Evolutionary conservation across 92 coral and sea anemone genomes (phyloP).

Genomic region (Blastomussa wellsi): DNA sequence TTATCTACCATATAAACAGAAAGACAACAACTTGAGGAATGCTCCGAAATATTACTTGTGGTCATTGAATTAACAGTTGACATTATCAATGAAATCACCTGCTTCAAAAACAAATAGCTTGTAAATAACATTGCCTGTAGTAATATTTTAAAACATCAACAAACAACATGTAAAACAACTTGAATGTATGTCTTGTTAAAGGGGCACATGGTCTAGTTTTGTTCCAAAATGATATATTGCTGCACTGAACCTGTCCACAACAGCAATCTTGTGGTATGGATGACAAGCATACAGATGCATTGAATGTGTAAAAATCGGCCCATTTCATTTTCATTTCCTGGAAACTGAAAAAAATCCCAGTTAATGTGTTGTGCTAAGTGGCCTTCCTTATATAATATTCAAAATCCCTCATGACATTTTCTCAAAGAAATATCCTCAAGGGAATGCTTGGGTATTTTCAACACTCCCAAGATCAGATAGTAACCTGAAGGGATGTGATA

Average conservation of each 20-base stretch:
- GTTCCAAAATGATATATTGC: conserved; percentile 25
- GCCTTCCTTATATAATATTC: conserved; percentile 18
- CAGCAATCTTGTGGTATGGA: conserved; percentile 11
- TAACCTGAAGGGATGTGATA: conserved; percentile 17
- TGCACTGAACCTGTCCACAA: conserved; percentile 23
- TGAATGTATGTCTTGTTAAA: conserved; percentile 26
- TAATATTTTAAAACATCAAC: conserved; percentile 21
- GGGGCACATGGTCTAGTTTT: conserved; percentile 13
- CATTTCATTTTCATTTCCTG: conserved; percentile 25
- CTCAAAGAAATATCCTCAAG: not conserved
- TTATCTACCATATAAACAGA: conserved; percentile 12
- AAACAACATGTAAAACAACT: conserved; percentile 19
- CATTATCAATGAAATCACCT: too few relatives aligned
- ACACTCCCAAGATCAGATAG: conserved; percentile 17
- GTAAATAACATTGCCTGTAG: conserved; percentile 20
- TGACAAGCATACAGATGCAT: conserved; percentile 23
- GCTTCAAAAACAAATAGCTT: conserved; percentile 23
- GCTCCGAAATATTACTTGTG: conserved; percentile 18
- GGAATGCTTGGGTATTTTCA: conserved; percentile 11
- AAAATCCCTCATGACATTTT: conserved; percentile 20
- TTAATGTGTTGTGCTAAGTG: conserved; percentile 16
- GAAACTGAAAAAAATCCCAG: conserved; percentile 10
- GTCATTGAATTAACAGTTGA: conserved; percentile 21
- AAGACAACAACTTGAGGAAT: conserved; percentile 17
- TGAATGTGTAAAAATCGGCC: conserved; percentile 21